Evolutionary conservation across 30 jellyfish, hydroid and myxozoan genomes (phyloP).

Genomic region (Chrysaora quinquecirrha): DNA sequence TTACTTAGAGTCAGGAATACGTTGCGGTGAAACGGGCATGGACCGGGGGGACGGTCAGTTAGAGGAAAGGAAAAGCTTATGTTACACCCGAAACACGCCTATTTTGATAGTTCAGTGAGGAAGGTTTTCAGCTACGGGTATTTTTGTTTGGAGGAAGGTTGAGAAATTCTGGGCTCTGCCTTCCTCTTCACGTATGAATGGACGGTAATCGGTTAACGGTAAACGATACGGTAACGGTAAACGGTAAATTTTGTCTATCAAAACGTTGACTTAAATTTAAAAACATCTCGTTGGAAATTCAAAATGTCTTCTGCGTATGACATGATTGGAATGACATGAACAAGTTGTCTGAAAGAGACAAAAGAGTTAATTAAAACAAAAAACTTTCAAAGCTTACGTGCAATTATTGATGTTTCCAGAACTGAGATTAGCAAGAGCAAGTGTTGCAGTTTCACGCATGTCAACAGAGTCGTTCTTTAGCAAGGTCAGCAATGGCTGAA

Average conservation of each 20-base stretch:
- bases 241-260: not conserved
- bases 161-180: too few species aligned
- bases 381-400: slow-evolving; percentile 20
- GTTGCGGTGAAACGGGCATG: too few species aligned
- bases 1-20: too few species aligned
- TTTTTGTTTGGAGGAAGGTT: too few species aligned
- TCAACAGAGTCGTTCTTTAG: slow-evolving; percentile 64
- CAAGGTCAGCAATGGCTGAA: slow-evolving; percentile 52
- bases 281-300: not conserved
- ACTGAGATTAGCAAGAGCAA: slow-evolving; percentile 77
- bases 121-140: too few species aligned
- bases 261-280: not conserved
- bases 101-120: not conserved
- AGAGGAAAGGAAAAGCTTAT: not conserved
- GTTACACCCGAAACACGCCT: not conserved
- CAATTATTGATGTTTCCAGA: slow-evolving; percentile 66
- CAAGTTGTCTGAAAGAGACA: not conserved
- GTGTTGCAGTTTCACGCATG: slow-evolving; percentile 50
- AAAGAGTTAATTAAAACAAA: too few species aligned
- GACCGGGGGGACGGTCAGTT: too few species aligned
- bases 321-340: not conserved
- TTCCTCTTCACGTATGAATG: too few species aligned
- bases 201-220: not conserved
- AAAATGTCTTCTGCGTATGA: not conserved
- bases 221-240: not conserved